Evolutionary conservation across 2,113 vertebrate genomes (phyloP), one percentile per base, ranked within the genome.

Genomic region (Notothenia rossii): DNA sequence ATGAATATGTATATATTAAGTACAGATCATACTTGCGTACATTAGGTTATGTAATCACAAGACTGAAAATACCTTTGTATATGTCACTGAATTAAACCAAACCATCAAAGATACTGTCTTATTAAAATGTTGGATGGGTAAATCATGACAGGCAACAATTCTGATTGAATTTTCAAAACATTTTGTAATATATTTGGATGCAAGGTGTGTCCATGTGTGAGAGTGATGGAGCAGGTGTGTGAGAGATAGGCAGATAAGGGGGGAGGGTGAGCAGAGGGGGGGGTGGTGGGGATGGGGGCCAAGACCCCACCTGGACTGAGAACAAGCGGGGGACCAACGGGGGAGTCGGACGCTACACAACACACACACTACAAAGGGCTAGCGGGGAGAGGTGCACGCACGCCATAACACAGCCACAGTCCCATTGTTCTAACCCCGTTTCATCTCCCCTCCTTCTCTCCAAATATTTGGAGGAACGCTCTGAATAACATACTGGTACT

Each of bases 391-490:
- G 90, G 91, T 85, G 90, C 91, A 92, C 86, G 64, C 63, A 93
- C 93, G 90, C 93, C 94, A 94, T 91, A 94, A 94, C 94, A 94
- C 86, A 88, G 89, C 87, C 86, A 79, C 81, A 89, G 90, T 86
- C 90, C 92, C 91, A 95, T 95, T 95, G 95, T 95, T 94, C 94
- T 92, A 75, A 40, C 79, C 77, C 70, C 54, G 93, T 94, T 95
- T 95, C 94, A 95, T 95, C 94, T 95, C 91, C 87, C 91, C 90
- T 93, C 92, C 86, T 94, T 93, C 92, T 93, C 91, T 95, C 92
- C 92, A 95, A 95, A 95, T 95, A 94, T 95, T 95, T 95, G 92
- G 89, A 95, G 76, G 90, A 94, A 91, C 86, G 64, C 86, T 94
- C 91, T 80, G 93, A 94, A 95, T 93, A 94, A 94, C 95, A 95